Evolutionary conservation across 2,797 vertebrate species (phyloP), one percentile per base, ranked within the genome.

Genomic region (Sphenopsis melanotis): DNA sequence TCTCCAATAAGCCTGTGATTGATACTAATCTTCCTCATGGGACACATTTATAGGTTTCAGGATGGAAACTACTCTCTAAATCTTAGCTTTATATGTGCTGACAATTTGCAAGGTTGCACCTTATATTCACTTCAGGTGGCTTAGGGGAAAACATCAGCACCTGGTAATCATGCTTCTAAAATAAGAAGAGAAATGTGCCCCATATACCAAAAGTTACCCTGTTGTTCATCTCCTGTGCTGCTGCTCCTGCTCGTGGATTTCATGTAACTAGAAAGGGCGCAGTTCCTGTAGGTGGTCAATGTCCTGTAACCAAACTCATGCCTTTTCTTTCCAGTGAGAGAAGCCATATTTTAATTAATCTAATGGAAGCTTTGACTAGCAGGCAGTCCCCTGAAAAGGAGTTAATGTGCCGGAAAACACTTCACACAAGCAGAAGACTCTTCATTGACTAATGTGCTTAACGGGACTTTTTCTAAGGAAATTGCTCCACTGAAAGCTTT

Each of bases 1-100:
- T 97, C 96, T 97, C 97, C 98, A 98, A 98, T 98, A 98, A 98
- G 97, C 97, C 97, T 89, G 89, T 98, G 98, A 98, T 98, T 98
- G 98, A 98, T 98, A 97, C 97, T 98, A 97, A 98, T 98, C 97
- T 98, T 96, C 97, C 98, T 97, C 96, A 1, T 81, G 97, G 97
- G 98, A 98, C 95, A 96, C 97, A 90, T 98, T 98, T 98, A 97
- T 96, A 94, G 97, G 96, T 97, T 95, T 95, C 94, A 93, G 90
- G 95, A 96, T 96, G 78, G 96, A 98, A 98, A 96, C 92, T 90
- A 94, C 95, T 98, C 96, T 97, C 97, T 98, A 98, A 98, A 98
- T 98, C 98, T 98, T 94, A 93, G 96, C 95, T 98, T 98, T 97
- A 94, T 97, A 92, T 92, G 95, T 95, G 94, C 97, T 96, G 96